These are phyloP conservation scores for Papilio glaucus DNA, from an alignment of 1,140 invertebrate species.

Conservation along the genomic window DNA sequence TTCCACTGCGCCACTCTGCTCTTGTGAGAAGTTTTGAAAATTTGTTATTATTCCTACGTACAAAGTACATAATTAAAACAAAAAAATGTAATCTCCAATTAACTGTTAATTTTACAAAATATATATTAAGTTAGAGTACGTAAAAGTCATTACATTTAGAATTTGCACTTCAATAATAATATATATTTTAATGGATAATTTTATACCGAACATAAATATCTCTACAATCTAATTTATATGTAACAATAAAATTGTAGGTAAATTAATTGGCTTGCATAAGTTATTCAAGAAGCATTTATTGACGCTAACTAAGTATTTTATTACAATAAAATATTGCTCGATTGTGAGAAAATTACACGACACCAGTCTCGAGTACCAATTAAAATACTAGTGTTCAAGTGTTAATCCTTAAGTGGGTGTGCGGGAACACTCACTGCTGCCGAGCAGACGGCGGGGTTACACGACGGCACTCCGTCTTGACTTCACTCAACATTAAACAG, in stretches of 20 bases:
- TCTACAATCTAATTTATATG: not conserved
- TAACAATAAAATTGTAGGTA: not conserved
- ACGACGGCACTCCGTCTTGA: slow-evolving; percentile 27
- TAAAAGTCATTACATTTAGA: too few species aligned
- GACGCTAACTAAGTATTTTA: not conserved
- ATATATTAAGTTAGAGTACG: too few species aligned
- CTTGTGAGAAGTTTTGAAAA: not conserved
- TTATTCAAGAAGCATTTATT: not conserved
- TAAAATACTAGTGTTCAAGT: slow-evolving; percentile 35
- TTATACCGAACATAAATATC: not conserved
- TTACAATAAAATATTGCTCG: slow-evolving; percentile 21
- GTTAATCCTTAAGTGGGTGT: slow-evolving; percentile 38
- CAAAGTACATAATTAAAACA: too few species aligned
- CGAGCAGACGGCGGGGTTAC: slow-evolving; percentile 9
- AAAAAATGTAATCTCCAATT: too few species aligned
- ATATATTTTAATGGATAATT: too few species aligned
- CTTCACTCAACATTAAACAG: slow-evolving; percentile 43
- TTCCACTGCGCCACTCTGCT: slow-evolving; percentile 57
- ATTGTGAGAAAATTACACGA: slow-evolving; percentile 31
- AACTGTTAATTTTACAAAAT: too few species aligned
- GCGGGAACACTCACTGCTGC: slow-evolving; percentile 13
- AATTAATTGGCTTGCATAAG: not conserved
- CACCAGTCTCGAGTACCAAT: slow-evolving; percentile 14
- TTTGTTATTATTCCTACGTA: not conserved
- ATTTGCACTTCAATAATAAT: too few species aligned